Percentiles rank a stretch among this genome's conserved stretches.
Conservation (phyloP, 2,113 vertebrate genomes). For the Synodontis membranacea region DNA sequence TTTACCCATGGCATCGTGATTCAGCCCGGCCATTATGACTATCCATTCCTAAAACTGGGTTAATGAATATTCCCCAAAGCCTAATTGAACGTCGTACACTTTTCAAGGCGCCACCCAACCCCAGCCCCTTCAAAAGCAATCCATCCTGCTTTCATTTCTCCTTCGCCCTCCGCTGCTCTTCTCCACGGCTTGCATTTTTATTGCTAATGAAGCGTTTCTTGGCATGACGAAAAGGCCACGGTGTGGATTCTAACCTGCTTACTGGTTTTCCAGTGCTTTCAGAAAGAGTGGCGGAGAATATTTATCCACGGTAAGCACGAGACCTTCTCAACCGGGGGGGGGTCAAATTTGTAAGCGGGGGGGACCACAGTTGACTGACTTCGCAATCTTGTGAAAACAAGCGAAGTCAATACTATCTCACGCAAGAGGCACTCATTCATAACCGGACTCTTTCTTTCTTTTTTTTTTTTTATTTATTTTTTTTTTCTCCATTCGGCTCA, state of each 20-base stretch:
- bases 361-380: constrained; percentile 66
- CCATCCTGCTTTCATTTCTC: constrained; percentile 56
- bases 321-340: constrained; percentile 33
- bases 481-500: neutral
- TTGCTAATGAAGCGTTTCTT: constrained; percentile 59
- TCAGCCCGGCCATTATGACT: constrained; percentile 69
- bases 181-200: constrained; percentile 46
- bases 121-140: neutral
- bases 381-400: constrained; percentile 63
- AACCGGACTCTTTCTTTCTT: neutral
- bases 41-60: constrained; percentile 71
- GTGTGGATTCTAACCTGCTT: constrained; percentile 53
- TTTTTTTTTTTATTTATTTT: too few relatives aligned
- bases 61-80: constrained; percentile 75
- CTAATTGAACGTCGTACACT: constrained; percentile 72
- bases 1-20: constrained; percentile 59
- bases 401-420: constrained; percentile 56
- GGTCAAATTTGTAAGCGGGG: constrained; percentile 24
- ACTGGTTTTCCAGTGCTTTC: constrained; percentile 53
- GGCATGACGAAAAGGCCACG: constrained; percentile 55
- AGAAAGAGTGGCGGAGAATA: neutral
- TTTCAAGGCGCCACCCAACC: constrained; percentile 57
- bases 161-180: constrained; percentile 20
- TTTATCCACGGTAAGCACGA: constrained; percentile 50
- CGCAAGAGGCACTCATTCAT: constrained; percentile 20